Evolutionary conservation across 2,888 invertebrate species (phyloP).

Genomic region (Lycocerus yunnanus): DNA sequence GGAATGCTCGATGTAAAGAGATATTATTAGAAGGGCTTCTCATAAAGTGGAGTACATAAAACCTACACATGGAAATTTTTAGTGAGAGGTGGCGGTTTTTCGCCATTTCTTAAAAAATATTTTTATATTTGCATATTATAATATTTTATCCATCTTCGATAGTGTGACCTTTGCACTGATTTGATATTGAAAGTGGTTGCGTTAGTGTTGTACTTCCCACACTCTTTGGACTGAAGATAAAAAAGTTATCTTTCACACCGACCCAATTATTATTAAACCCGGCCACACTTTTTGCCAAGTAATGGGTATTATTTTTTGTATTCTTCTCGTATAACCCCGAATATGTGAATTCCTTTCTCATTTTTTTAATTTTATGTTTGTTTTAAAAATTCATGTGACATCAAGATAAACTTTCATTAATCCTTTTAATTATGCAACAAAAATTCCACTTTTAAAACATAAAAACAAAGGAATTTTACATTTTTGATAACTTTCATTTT

Average conservation of each 20-base stretch:
- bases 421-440: not conserved
- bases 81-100: not conserved
- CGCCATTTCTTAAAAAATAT: not conserved
- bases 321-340: not conserved
- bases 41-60: too few species aligned
- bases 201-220: not conserved
- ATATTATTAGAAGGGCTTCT: not conserved
- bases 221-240: not conserved
- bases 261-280: not conserved
- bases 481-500: not conserved
- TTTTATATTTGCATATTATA: too few species aligned
- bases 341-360: not conserved
- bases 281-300: too few species aligned
- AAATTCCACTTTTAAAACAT: not conserved
- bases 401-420: not conserved
- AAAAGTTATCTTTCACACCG: not conserved
- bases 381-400: not conserved
- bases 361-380: not conserved
- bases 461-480: not conserved
- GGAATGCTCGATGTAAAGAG: not conserved
- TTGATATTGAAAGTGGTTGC: not conserved
- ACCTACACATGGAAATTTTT: too few species aligned
- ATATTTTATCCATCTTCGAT: too few species aligned
- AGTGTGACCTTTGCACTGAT: not conserved
- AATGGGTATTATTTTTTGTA: too few species aligned